Percentiles rank a stretch among this genome's conserved stretches.
Evolutionary conservation across 2,888 invertebrate species (phyloP).

Genomic region (Mycalesis mineus): DNA sequence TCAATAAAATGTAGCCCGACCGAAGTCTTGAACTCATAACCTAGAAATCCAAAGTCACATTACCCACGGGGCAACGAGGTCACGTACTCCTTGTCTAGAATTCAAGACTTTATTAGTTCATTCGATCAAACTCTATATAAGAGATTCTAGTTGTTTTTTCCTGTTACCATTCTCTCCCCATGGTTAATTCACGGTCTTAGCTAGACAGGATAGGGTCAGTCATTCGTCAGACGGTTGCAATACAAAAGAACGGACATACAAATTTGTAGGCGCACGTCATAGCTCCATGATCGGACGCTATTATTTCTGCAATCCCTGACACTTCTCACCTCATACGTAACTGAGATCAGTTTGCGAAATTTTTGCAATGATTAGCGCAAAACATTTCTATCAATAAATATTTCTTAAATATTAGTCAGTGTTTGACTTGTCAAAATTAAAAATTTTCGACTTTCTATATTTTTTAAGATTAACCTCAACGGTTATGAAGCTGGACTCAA

Average conservation of each 20-base stretch:
- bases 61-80: too few relatives aligned
- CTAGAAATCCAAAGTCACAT: too few relatives aligned
- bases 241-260: slow-evolving; percentile 32
- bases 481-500: too few relatives aligned
- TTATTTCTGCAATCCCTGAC: slow-evolving; percentile 64
- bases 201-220: not conserved
- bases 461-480: too few relatives aligned
- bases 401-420: not conserved
- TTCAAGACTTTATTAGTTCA: not conserved
- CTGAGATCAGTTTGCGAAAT: not conserved
- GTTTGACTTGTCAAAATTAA: not conserved
- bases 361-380: not conserved
- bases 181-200: not conserved
- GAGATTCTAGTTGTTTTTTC: not conserved
- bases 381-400: not conserved
- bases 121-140: not conserved
- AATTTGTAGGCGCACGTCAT: slow-evolving; percentile 33
- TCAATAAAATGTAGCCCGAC: too few relatives aligned
- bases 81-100: too few relatives aligned
- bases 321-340: slow-evolving; percentile 42
- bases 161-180: not conserved
- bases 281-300: slow-evolving; percentile 55
- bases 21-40: too few relatives aligned
- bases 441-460: too few relatives aligned
- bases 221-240: slow-evolving; percentile 8